Base-by-base conservation (phyloP, 2,113 vertebrate species). In the Seriola quinqueradiata region DNA sequence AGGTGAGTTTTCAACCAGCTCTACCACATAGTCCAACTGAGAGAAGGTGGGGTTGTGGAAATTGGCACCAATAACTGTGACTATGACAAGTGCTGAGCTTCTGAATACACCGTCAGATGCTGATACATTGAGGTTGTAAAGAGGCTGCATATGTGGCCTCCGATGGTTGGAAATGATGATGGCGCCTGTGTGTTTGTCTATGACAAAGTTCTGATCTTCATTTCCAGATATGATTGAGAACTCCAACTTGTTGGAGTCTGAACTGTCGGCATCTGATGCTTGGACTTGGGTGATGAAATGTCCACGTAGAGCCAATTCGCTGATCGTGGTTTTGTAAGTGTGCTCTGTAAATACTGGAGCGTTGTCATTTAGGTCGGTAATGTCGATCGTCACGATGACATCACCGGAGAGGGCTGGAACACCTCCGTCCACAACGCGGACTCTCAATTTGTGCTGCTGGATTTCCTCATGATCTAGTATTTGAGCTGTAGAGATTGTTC, bases 51-150 rank as follows among this genome's bases (percentile, higher is more conserved):
- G 98, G 74, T 92, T 97, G 92, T 99, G 97, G 88, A 98, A 95
- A 86, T 99, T 99, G 71, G 97, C 97, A 44, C 97, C 96, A n/a
- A 93, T 95, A 63, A 99, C 95, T 21, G 90, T 94, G 28, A 99
- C 40, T 0, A 87, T 92, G 64, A 99, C 96, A 58, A 95, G 93
- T 42, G 97, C 95, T 8, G 97, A 97, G 91, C 95, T 97, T 89
- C 97, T 96, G 87, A 99, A 99, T 9, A 99, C 98, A 0, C 98
- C 97, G 81, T 99, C 98, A 0, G 98, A 98, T 59, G 98, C 97
- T 0, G 98, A 98, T 4, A 99, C 63, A 0, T 96, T 98, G 25
- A 99, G 96, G 70, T 92, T 94, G 83, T 99, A 97, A 70, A 92
- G 74, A 0, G 96, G 90, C 83, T 95, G 96, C 87, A 99, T 90